These are phyloP conservation scores for Agelaius phoeniceus DNA, from an alignment of 2,113 vertebrate species.

Conservation along the genomic window DNA sequence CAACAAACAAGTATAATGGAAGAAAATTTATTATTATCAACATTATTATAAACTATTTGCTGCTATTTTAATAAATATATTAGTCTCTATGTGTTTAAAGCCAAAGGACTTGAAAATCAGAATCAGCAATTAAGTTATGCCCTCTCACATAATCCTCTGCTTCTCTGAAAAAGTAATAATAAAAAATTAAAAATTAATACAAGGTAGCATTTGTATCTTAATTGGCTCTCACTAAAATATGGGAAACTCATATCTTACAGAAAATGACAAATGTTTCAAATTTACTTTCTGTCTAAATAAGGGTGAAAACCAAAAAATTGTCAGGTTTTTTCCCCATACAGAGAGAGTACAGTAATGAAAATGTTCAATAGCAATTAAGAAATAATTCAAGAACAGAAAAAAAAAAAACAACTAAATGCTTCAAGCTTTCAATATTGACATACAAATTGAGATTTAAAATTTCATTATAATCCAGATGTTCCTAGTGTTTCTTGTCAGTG, in stretches of 20 bases:
- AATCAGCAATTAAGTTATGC: neutral
- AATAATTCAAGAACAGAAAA: neutral
- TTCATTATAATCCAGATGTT: neutral
- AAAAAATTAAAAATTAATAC: neutral
- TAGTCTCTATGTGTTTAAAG: neutral
- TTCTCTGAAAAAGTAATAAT: neutral
- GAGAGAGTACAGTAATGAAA: neutral
- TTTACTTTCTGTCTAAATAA: neutral
- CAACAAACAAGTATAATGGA: neutral
- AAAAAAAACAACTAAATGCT: neutral
- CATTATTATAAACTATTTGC: neutral
- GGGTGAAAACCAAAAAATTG: neutral
- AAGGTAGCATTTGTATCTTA: neutral
- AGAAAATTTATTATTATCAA: neutral
- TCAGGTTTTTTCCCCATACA: neutral
- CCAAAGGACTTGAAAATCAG: neutral
- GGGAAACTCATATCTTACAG: neutral
- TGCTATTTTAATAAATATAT: neutral
- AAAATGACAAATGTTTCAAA: neutral
- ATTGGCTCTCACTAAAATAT: neutral
- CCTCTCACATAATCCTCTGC: neutral
- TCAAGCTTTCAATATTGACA: neutral
- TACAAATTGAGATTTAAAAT: neutral
- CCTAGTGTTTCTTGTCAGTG: neutral
- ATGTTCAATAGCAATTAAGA: neutral